phyloP scores from a whole-genome alignment of 2,888 invertebrate genomes.

The Coenonympha arcania region DNA sequence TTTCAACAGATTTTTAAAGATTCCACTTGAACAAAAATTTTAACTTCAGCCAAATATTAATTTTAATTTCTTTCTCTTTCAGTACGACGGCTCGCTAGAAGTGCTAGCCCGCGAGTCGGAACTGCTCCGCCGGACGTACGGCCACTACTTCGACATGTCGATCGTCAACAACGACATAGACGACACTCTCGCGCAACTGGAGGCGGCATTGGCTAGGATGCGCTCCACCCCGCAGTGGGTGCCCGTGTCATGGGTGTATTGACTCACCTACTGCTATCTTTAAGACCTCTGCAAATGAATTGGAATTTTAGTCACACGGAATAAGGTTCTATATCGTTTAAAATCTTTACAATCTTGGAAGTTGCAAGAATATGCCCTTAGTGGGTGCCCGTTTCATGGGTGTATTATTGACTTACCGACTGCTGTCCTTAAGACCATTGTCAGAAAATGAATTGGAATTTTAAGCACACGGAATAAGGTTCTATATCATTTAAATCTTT shows the following conservation, averaged over 20 bases:
- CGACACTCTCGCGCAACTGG: slow-evolving; percentile 95
- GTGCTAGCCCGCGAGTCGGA: slow-evolving; percentile 97
- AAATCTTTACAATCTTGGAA: too few relatives aligned
- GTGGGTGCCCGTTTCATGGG: neutral
- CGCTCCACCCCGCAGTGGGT: slow-evolving; percentile 97
- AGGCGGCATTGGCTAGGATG: slow-evolving; percentile 91
- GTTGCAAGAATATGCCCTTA: neutral
- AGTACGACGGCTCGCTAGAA: slow-evolving; percentile 99
- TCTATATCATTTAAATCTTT: neutral
- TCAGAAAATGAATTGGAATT: neutral
- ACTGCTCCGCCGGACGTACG: slow-evolving; percentile 95
- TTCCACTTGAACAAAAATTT: too few relatives aligned
- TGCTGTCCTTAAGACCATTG: neutral
- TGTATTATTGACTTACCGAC: neutral
- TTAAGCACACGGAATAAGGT: neutral
- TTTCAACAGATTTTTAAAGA: too few relatives aligned
- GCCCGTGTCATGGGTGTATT: slow-evolving; percentile 98
- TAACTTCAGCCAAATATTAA: too few relatives aligned
- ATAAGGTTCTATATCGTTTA: neutral
- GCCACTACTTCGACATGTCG: slow-evolving; percentile 98
- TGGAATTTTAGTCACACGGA: slow-evolving; percentile 1
- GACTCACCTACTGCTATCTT: slow-evolving; percentile 62
- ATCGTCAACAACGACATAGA: slow-evolving; percentile 99
- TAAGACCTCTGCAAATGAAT: slow-evolving; percentile 12
- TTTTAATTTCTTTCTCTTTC: slow-evolving; percentile 29